phyloP scores from a whole-genome alignment of 1,140 invertebrate genomes.

The Eriosoma lanigerum region DNA sequence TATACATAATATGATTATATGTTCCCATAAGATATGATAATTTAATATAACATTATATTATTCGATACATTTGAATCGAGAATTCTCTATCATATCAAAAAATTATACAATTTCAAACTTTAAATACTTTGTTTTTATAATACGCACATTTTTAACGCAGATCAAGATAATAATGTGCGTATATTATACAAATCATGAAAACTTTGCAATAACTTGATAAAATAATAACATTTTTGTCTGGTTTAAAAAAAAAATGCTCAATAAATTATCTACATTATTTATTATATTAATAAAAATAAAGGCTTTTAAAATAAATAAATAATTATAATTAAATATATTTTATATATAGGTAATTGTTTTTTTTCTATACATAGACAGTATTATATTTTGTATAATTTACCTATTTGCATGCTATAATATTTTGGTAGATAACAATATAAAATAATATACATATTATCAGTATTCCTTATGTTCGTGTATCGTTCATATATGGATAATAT shows the following conservation, averaged over 20 bases:
- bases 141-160: background rate
- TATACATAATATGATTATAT: background rate
- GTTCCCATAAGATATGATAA: conserved; percentile 30
- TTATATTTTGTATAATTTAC: no score
- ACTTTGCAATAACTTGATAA: no score
- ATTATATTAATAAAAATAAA: no score
- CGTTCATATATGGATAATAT: conserved; percentile 13
- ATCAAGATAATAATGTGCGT: no score
- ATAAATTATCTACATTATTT: no score
- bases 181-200: no score
- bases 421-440: background rate
- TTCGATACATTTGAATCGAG: conserved; percentile 1
- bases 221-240: no score
- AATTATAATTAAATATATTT: no score
- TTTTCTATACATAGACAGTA: no score
- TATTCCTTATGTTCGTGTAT: background rate
- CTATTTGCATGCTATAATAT: no score
- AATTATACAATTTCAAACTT: background rate
- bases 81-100: background rate
- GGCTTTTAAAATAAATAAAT: no score
- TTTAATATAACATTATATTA: background rate
- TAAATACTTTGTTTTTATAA: background rate
- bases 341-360: background rate
- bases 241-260: no score
- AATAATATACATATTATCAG: background rate